Base-by-base conservation (phyloP, 2,888 invertebrate genomes). In the Torymus texanus region DNA sequence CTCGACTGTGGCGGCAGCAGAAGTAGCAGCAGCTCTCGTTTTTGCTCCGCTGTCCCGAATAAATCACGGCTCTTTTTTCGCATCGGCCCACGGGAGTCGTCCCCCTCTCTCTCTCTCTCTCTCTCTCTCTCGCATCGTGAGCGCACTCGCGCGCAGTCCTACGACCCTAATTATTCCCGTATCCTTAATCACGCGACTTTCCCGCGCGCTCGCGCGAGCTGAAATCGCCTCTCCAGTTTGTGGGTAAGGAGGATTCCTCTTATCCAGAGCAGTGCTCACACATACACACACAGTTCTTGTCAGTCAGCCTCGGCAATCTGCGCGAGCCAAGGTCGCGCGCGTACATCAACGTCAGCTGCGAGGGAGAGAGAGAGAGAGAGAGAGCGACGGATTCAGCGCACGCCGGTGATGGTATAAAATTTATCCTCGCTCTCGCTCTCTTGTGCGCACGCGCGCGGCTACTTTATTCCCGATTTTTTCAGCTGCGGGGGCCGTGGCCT, bases 261-360 rank as follows among this genome's bases (percentile, higher is more conserved):
- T 61, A 65, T 66, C 75, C 74, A 55, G 53, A 75, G 70, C 70
- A 41, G 41, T 21, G 21, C 41, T 8, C 41, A 68, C 61, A 59
- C 53, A 8, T 8, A 41, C 41, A 41, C 41, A 51, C 12, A 29
- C 51, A 66, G 13, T 67, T 59, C 21, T 62, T 73, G 62, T 68
- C 78, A 62, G 62, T 74, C 58, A 62, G 58, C 55, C 58, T 70
- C 12, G 14, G 79, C 70, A 74, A 75, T 70, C 74, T 75, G 14
- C 16, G 59, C 13, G 18, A 56, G 53, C 59, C 79, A 79, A 79
- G 75, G 75, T 70, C 79, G 66, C 70, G 41, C 8, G 53, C 75
- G 75, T 75, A 75, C 71, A 79, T 75, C 75, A 75, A 75, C 75
- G 79, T 75, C 79, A 66, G 61, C 75, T 24, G 66, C 56, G 70